A percentile compares a stretch with the other conserved stretches of the same genome.
These are phyloP conservation scores for Troides helena DNA, from an alignment of 2,888 invertebrate genomes.

Conservation along the genomic window DNA sequence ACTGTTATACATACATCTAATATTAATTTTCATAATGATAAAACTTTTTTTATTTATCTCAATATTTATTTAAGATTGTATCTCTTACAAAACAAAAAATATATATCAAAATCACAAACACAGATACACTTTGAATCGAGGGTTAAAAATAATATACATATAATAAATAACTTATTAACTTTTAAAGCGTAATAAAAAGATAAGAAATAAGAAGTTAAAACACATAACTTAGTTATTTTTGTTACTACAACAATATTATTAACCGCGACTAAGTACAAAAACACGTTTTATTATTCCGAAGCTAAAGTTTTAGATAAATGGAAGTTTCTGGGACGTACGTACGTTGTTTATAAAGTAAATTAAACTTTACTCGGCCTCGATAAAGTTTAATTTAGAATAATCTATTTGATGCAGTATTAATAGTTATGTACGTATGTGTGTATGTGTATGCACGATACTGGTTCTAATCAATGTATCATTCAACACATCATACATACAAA, in stretches of 20 bases:
- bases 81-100: too few species aligned
- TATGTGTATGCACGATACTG: neutral
- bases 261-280: neutral
- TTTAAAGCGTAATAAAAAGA: too few species aligned
- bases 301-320: constrained; percentile 3
- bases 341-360: neutral
- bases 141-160: too few species aligned
- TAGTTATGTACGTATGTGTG: constrained; percentile 8
- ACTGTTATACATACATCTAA: too few species aligned
- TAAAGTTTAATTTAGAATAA: constrained; percentile 6
- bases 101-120: too few species aligned
- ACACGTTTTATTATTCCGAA: constrained; percentile 8
- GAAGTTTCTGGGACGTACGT: constrained; percentile 3
- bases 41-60: too few species aligned
- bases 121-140: too few species aligned
- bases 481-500: constrained; percentile 8
- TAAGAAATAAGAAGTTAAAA: too few species aligned
- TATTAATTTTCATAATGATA: too few species aligned
- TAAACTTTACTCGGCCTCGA: neutral
- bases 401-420: constrained; percentile 3
- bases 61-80: too few species aligned
- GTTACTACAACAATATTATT: neutral
- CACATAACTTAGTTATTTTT: neutral
- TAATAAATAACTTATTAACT: too few species aligned
- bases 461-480: constrained; percentile 14